Percentiles rank a stretch among this genome's conserved stretches.
phyloP scores from a whole-genome alignment of 2,797 vertebrate genomes.

The Sebastes elongatus region DNA sequence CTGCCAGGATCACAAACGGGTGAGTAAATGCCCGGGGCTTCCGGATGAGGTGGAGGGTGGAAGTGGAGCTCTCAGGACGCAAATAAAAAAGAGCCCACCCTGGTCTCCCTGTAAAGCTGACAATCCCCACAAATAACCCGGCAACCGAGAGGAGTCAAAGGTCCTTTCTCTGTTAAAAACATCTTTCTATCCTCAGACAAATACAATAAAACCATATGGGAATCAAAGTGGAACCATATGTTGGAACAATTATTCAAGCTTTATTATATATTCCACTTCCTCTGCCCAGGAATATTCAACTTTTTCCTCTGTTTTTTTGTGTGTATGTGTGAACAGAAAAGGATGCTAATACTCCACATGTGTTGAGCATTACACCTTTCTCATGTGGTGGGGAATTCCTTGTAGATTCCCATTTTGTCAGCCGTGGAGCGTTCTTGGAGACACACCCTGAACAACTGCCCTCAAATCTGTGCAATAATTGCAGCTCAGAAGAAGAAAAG shows the following conservation, averaged over 20 bases:
- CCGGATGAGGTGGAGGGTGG: slow-evolving; percentile 48
- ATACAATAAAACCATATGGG: slow-evolving; percentile 65
- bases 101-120: slow-evolving; percentile 27
- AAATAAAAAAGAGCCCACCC: slow-evolving; percentile 50
- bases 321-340: slow-evolving; percentile 27
- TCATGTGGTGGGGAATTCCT: slow-evolving; percentile 54
- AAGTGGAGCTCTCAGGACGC: slow-evolving; percentile 52
- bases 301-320: slow-evolving; percentile 48
- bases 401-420: slow-evolving; percentile 40
- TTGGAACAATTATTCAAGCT: slow-evolving; percentile 60
- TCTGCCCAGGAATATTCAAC: slow-evolving; percentile 55
- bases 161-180: slow-evolving; percentile 59
- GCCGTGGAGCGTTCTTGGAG: slow-evolving; percentile 3
- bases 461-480: slow-evolving; percentile 15
- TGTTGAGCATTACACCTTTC: slow-evolving; percentile 67
- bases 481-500: slow-evolving; percentile 14
- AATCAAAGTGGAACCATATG: slow-evolving; percentile 70
- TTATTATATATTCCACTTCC: slow-evolving; percentile 70
- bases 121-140: slow-evolving; percentile 47
- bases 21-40: slow-evolving; percentile 64
- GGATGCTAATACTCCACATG: slow-evolving; percentile 53
- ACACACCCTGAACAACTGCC: slow-evolving; percentile 23
- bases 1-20: slow-evolving; percentile 65
- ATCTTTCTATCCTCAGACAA: slow-evolving; percentile 48
- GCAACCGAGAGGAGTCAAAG: slow-evolving; percentile 54